phyloP scores from a whole-genome alignment of 2,888 invertebrate species.

The Odontocerum albicorne region DNA sequence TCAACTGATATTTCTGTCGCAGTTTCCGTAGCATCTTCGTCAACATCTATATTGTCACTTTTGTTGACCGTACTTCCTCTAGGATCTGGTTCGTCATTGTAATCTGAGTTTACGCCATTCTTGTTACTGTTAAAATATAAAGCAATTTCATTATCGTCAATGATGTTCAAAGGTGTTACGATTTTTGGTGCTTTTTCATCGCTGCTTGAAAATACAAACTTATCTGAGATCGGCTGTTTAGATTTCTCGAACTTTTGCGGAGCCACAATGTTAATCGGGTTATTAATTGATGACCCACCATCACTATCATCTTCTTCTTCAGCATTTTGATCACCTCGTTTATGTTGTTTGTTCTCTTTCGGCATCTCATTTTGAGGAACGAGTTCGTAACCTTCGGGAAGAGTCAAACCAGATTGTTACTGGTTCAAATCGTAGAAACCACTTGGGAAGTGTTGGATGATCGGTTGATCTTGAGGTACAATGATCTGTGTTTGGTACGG shows the following conservation, averaged over 20 bases:
- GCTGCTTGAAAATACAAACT: slow-evolving; percentile 20
- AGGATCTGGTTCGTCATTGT: slow-evolving; percentile 38
- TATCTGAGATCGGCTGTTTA: slow-evolving; percentile 22
- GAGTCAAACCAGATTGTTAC: slow-evolving; percentile 43
- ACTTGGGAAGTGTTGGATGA: slow-evolving; percentile 39
- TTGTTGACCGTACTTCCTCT: slow-evolving; percentile 36
- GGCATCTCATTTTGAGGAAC: slow-evolving; percentile 43
- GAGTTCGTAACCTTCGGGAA: slow-evolving; percentile 53
- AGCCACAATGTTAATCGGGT: slow-evolving; percentile 48
- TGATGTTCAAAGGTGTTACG: slow-evolving; percentile 45
- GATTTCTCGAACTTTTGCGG: slow-evolving; percentile 44
- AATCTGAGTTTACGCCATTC: slow-evolving; percentile 59
- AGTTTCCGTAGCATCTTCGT: slow-evolving; percentile 36
- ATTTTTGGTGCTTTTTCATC: slow-evolving; percentile 35
- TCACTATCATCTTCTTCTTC: slow-evolving; percentile 51
- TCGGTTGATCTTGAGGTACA: slow-evolving; percentile 31
- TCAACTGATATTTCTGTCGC: slow-evolving; percentile 55
- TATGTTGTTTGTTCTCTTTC: slow-evolving; percentile 40
- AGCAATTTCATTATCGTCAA: slow-evolving; percentile 62
- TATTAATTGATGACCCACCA: slow-evolving; percentile 50
- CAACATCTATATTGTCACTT: slow-evolving; percentile 40
- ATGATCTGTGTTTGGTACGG: slow-evolving; percentile 47
- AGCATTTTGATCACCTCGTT: slow-evolving; percentile 42
- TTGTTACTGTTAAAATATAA: slow-evolving; percentile 60
- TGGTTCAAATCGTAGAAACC: slow-evolving; percentile 41